Base-by-base conservation (phyloP, 2,888 invertebrate species). In the Meiosimyza decipiens region DNA sequence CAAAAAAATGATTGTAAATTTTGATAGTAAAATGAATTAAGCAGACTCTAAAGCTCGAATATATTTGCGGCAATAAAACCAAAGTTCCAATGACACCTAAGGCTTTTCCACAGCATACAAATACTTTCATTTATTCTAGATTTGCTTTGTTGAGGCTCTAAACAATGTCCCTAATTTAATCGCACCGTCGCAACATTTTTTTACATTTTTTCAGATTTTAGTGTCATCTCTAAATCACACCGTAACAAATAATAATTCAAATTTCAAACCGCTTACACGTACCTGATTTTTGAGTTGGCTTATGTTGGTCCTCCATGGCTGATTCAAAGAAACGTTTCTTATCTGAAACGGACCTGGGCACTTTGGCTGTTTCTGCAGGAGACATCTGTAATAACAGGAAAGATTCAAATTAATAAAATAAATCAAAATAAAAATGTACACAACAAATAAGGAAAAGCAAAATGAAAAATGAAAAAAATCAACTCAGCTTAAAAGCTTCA, bases 251-350 rank as follows among this genome's bases (percentile, higher is more conserved):
- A 5, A 52, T 12, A 16, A 60, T 16, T 16, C 51, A 50, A 40
- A 18, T 18, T 57, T 33, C 16, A 72, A 28, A 6, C 54, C 64
- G 47, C 59, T 28, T 57, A 28, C 22, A 80, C 80, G 86, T 86
- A 95, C 95, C 95, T 90, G 94, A 91, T 88, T 95, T 95, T 67
- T 93, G 92, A 80, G 93, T 91, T 77, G 95, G 93, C 88, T 95
- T 94, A 80, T 94, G 92, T 87, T 94, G 94, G 87, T 96, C 95
- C 88, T 96, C 95, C 92, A 98, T 96, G 76, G 97, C 97, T 85
- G 94, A 93, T 89, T 98, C 98, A 87, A 98, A 98, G 88, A 97
- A 95, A 85, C 93, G 94, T 88, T 96, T 96, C 89, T 95, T 95
- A 88, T 96, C 95, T 87, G 95, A 95, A 84, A 98, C 96, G 75